Percentiles rank a stretch among this genome's conserved stretches.
These are phyloP conservation scores for Agapornis canus DNA, from an alignment of 2,797 vertebrate genomes.

Conservation along the genomic window DNA sequence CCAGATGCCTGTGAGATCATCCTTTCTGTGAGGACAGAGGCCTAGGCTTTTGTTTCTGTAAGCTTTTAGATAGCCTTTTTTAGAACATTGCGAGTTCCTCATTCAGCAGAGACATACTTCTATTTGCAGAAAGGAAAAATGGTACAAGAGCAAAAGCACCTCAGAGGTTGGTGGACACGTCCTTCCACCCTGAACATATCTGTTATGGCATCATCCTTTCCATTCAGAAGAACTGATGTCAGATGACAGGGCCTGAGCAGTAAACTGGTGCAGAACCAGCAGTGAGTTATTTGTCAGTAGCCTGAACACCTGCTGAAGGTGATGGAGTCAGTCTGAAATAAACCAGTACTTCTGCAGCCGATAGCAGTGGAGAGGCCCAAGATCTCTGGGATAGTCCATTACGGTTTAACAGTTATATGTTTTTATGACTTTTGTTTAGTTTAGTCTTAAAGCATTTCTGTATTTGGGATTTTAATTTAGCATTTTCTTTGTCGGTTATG, in stretches of 20 bases:
- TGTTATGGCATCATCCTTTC: background rate
- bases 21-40: background rate
- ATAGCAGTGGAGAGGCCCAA: background rate
- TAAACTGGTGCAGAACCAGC: background rate
- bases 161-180: background rate
- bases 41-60: background rate
- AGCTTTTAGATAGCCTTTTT: background rate
- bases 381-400: background rate
- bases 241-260: background rate
- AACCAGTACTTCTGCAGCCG: background rate
- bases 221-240: background rate
- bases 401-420: background rate
- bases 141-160: background rate
- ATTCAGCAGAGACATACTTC: background rate
- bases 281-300: conserved; percentile 13
- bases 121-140: background rate
- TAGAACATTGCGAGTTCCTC: background rate
- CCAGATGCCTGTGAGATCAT: background rate
- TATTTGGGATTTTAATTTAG: background rate
- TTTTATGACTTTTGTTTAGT: background rate
- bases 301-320: conserved; percentile 9
- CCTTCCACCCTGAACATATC: background rate
- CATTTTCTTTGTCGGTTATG: background rate
- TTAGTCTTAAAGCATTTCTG: background rate
- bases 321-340: conserved; percentile 29